Evolutionary conservation across 1,140 invertebrate species (phyloP).

Genomic region (Archivesica marissinica): DNA sequence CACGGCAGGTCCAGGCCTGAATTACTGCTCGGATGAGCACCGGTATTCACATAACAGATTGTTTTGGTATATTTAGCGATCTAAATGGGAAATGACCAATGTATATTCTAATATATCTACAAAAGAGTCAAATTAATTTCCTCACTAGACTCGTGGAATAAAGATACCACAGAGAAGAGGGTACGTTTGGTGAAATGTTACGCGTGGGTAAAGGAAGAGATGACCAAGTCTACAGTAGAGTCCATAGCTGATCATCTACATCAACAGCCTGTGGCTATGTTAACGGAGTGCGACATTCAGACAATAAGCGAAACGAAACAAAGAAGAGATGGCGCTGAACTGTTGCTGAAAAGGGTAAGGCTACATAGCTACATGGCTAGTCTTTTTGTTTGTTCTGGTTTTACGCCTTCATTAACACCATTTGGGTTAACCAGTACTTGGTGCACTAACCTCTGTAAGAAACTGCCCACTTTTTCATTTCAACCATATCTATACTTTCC

Average conservation of each 20-base stretch:
- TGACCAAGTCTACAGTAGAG: background rate
- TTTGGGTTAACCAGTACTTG: background rate
- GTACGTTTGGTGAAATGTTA: slow-evolving; percentile 33
- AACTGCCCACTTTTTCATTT: no score
- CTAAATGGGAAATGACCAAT: no score
- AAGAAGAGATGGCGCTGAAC: slow-evolving; percentile 32
- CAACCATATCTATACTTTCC: no score
- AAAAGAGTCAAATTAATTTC: no score
- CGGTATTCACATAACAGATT: no score
- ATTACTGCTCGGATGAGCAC: no score
- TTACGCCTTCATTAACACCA: background rate
- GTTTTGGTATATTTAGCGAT: no score
- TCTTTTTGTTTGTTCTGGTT: background rate
- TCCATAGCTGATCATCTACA: slow-evolving; percentile 27
- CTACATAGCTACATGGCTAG: no score
- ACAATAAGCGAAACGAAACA: background rate
- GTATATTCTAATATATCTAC: no score
- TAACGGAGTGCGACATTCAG: background rate
- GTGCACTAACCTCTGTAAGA: no score
- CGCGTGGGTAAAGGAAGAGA: slow-evolving; percentile 51
- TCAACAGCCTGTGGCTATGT: background rate
- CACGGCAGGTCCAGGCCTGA: no score
- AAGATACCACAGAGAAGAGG: background rate
- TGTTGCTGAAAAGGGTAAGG: slow-evolving; percentile 38
- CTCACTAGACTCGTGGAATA: no score